A percentile compares a stretch with the other conserved stretches of the same genome.
Evolutionary conservation across 1,140 invertebrate genomes (phyloP).

Genomic region (Drosophila elegans): DNA sequence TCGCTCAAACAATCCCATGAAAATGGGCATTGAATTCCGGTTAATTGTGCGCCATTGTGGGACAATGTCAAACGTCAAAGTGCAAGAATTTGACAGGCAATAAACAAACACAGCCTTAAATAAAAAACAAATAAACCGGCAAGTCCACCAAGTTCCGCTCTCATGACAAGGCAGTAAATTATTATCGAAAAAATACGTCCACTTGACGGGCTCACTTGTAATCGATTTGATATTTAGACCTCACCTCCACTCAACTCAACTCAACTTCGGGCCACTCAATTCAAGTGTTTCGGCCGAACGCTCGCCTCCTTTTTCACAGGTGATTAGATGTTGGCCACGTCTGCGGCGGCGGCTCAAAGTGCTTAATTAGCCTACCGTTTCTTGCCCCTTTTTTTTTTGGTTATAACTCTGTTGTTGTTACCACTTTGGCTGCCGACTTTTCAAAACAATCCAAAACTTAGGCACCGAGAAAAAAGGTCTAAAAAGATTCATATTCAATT

Average conservation of each 20-base stretch:
- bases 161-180: constrained; percentile 68
- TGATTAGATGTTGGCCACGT: constrained; percentile 65
- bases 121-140: constrained; percentile 38
- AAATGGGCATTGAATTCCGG: constrained; percentile 62
- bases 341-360: constrained; percentile 53
- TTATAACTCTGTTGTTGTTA: constrained; percentile 1
- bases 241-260: constrained; percentile 40
- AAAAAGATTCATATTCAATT: neutral
- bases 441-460: constrained; percentile 18
- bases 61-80: constrained; percentile 72
- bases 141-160: constrained; percentile 67
- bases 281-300: constrained; percentile 60
- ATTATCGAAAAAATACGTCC: constrained; percentile 46
- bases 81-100: constrained; percentile 75
- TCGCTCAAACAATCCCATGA: constrained; percentile 40
- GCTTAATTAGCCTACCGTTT: constrained; percentile 73
- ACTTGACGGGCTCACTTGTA: constrained; percentile 54
- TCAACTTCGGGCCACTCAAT: constrained; percentile 24
- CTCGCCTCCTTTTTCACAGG: constrained; percentile 63
- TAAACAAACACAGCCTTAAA: constrained; percentile 45
- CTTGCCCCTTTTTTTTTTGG: constrained; percentile 14
- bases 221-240: constrained; percentile 68
- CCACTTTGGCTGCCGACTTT: constrained; percentile 20
- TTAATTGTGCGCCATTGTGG: constrained; percentile 66
- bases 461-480: constrained; percentile 14